These are phyloP conservation scores for Coracias cyanogaster DNA, from an alignment of 2,797 vertebrate genomes.

Conservation along the genomic window DNA sequence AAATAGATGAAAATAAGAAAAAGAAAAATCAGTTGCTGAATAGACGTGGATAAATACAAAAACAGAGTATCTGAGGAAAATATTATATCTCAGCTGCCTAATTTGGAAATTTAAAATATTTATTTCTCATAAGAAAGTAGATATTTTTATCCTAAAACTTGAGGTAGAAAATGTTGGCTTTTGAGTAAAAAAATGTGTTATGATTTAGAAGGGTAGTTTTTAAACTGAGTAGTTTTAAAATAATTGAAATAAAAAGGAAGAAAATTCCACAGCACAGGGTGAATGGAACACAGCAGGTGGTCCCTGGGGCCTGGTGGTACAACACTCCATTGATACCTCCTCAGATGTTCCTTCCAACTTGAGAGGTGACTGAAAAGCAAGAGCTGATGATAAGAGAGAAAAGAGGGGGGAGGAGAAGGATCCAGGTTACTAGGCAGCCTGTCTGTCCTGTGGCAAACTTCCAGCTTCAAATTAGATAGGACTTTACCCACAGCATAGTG, in stretches of 20 bases:
- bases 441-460: neutral
- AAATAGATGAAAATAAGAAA: conserved; percentile 6
- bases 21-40: conserved; percentile 8
- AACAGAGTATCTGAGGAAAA: conserved; percentile 16
- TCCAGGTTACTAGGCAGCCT: neutral
- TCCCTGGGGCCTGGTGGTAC: neutral
- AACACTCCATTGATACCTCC: neutral
- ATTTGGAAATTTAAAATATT: neutral
- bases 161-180: neutral
- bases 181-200: neutral
- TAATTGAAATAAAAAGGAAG: neutral
- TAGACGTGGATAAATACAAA: neutral
- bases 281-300: neutral
- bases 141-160: neutral
- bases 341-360: neutral
- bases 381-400: neutral
- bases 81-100: neutral
- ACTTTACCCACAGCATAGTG: neutral
- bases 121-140: neutral
- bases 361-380: neutral
- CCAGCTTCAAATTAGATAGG: neutral
- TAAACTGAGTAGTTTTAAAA: neutral
- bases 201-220: neutral
- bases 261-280: neutral
- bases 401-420: neutral